Conservation (phyloP, 2,113 vertebrate species). For the Paramisgurnus dabryanus region DNA sequence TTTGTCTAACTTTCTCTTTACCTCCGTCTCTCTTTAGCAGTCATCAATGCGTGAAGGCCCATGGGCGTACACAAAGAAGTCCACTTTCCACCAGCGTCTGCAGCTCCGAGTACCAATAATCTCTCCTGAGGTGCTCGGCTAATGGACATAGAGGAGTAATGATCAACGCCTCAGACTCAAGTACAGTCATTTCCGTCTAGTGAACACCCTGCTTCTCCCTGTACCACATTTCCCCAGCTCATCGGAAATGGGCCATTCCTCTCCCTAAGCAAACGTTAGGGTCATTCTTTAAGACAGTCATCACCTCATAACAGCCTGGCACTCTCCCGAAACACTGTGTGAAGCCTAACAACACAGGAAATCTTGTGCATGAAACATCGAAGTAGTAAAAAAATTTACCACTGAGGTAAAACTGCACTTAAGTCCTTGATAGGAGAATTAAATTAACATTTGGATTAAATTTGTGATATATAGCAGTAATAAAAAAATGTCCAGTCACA, state of each 20-base stretch:
- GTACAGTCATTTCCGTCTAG: constrained; percentile 48
- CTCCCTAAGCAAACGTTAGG: constrained; percentile 57
- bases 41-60: background rate
- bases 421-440: background rate
- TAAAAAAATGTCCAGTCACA: background rate
- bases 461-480: background rate
- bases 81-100: constrained; percentile 32
- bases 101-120: constrained; percentile 41
- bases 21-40: background rate
- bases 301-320: constrained; percentile 72
- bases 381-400: background rate
- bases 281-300: constrained; percentile 73
- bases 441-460: constrained; percentile 9
- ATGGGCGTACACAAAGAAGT: constrained; percentile 13
- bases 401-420: constrained; percentile 8
- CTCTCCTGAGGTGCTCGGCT: constrained; percentile 54
- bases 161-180: constrained; percentile 51
- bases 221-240: constrained; percentile 30
- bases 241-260: constrained; percentile 69
- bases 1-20: constrained; percentile 7
- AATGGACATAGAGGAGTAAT: constrained; percentile 59
- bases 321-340: constrained; percentile 43
- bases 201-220: constrained; percentile 40
- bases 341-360: constrained; percentile 19
- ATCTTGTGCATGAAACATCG: constrained; percentile 7